Percentiles rank a stretch among this genome's conserved stretches.
phyloP scores from a whole-genome alignment of 2,888 invertebrate genomes.

The Thymelicus sylvestris region DNA sequence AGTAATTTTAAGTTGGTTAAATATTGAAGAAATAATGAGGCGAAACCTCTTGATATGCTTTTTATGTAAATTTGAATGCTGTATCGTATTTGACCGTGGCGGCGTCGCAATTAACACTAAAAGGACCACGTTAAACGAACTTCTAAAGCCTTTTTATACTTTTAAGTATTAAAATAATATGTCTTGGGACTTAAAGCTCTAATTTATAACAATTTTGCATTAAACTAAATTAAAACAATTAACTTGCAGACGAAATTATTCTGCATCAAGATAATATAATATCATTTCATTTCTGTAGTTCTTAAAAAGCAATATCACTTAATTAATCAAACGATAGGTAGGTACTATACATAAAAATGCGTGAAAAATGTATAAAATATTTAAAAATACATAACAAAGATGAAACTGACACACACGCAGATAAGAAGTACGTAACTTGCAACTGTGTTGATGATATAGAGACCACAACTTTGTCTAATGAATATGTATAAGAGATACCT shows the following conservation, averaged over 20 bases:
- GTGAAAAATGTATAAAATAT: neutral
- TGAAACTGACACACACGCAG: neutral
- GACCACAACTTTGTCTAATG: constrained; percentile 4
- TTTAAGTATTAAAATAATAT: neutral
- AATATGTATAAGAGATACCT: constrained; percentile 9
- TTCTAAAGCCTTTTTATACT: neutral
- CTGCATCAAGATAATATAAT: neutral
- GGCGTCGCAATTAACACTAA: constrained; percentile 29
- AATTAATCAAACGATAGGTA: too few relatives aligned
- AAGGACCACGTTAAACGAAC: constrained; percentile 9
- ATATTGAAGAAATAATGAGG: constrained; percentile 33
- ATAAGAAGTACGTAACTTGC: neutral
- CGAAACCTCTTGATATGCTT: constrained; percentile 25
- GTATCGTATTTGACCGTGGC: constrained; percentile 12
- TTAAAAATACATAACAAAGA: neutral
- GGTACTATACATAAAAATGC: too few relatives aligned
- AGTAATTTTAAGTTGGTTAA: constrained; percentile 47
- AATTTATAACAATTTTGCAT: neutral
- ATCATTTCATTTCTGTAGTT: too few relatives aligned
- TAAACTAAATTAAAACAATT: neutral
- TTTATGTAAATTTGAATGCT: constrained; percentile 27
- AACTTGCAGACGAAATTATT: neutral
- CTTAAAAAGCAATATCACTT: too few relatives aligned
- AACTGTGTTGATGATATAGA: constrained; percentile 4
- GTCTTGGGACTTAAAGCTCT: neutral